These are phyloP conservation scores for Nesidiocoris tenuis DNA, from an alignment of 2,888 invertebrate genomes.

Conservation along the genomic window DNA sequence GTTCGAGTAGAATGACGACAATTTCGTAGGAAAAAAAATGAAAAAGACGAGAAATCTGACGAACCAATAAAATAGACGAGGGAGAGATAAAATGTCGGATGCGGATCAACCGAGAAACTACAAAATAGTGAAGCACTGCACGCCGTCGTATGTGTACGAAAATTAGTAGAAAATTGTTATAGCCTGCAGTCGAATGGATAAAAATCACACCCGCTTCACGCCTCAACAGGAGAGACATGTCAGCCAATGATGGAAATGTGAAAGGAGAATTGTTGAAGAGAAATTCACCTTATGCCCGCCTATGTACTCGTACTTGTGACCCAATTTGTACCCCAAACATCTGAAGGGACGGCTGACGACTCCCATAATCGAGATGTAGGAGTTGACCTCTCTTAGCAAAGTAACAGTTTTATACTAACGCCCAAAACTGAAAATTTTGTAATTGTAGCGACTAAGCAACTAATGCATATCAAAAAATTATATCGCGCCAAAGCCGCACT, in stretches of 20 bases:
- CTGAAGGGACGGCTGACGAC: not conserved
- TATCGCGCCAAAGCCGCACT: not conserved
- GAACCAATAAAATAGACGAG: not conserved
- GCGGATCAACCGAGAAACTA: not conserved
- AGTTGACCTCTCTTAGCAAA: not conserved
- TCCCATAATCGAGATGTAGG: not conserved
- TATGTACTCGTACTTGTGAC: not conserved
- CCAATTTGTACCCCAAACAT: not conserved
- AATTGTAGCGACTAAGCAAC: not conserved
- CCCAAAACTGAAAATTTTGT: not conserved
- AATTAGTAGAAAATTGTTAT: conserved; percentile 12
- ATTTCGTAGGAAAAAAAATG: conserved; percentile 3
- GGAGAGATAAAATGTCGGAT: not conserved
- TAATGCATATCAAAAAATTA: not conserved
- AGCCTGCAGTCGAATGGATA: conserved; percentile 25
- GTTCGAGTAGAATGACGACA: conserved; percentile 4
- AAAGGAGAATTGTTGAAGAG: not conserved
- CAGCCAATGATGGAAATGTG: not conserved
- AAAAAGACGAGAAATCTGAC: not conserved
- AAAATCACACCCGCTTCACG: conserved; percentile 39
- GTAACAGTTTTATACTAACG: not conserved
- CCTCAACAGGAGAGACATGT: conserved; percentile 14
- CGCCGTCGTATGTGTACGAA: conserved; percentile 27
- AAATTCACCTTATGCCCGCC: not conserved
- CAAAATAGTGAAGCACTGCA: conserved; percentile 46